Conservation (phyloP, 2,888 invertebrate species). For the Sabatieria punctata region DNA sequence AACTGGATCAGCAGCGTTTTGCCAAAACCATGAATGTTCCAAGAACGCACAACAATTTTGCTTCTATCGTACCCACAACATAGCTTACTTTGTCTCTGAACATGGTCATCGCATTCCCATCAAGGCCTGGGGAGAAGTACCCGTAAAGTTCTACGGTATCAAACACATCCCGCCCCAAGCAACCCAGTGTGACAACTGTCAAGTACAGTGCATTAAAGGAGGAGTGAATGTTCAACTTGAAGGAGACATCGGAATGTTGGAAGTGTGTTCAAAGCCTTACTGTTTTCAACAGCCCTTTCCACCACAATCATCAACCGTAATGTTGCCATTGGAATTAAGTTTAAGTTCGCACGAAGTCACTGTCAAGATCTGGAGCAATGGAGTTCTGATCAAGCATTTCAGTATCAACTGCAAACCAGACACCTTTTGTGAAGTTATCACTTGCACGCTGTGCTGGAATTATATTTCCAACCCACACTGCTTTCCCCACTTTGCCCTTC, state of each 20-base stretch:
- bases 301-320: neutral
- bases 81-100: neutral
- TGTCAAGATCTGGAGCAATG: neutral
- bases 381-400: neutral
- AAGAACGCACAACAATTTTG: neutral
- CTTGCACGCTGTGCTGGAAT: neutral
- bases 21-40: neutral
- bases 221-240: neutral
- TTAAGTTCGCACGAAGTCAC: neutral
- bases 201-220: neutral
- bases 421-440: constrained; percentile 5
- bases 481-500: neutral
- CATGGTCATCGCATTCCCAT: neutral
- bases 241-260: neutral
- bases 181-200: neutral
- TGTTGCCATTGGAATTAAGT: neutral
- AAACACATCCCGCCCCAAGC: neutral
- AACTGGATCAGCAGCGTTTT: neutral
- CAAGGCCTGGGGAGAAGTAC: neutral
- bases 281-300: neutral
- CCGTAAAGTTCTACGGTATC: neutral
- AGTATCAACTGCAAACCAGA: neutral
- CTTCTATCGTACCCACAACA: neutral
- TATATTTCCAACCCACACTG: neutral
- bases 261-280: neutral